A percentile compares a stretch with the other conserved stretches of the same genome.
These are phyloP conservation scores for Nezara viridula DNA, from an alignment of 2,888 invertebrate genomes.

Conservation along the genomic window DNA sequence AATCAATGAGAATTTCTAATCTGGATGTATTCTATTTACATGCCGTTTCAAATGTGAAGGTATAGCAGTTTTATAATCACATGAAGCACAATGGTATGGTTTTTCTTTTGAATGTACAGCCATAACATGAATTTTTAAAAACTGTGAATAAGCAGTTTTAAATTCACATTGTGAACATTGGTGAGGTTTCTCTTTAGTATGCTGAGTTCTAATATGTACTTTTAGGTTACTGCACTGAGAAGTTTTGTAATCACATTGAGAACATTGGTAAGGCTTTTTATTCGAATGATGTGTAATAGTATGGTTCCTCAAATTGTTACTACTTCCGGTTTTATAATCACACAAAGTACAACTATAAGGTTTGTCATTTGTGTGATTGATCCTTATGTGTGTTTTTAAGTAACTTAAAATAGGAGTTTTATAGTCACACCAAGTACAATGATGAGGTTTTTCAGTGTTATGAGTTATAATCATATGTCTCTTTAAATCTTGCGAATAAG, in stretches of 20 bases:
- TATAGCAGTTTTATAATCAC: conserved; percentile 40
- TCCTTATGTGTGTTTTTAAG: conserved; percentile 11
- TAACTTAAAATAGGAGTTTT: conserved; percentile 20
- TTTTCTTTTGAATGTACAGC: conserved; percentile 20
- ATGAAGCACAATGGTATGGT: not conserved
- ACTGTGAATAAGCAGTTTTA: conserved; percentile 15
- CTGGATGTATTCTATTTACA: conserved; percentile 10
- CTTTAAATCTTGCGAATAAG: conserved; percentile 29
- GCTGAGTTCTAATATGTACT: conserved; percentile 6
- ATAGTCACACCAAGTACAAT: conserved; percentile 33
- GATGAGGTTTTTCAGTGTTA: not conserved
- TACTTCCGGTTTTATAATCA: conserved; percentile 24
- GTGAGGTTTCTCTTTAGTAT: conserved; percentile 7
- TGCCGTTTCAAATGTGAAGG: conserved; percentile 12
- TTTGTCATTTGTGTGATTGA: conserved; percentile 9
- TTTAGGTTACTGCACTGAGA: conserved; percentile 30
- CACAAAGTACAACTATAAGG: conserved; percentile 7
- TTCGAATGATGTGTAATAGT: conserved; percentile 25
- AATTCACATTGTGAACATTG: conserved; percentile 29
- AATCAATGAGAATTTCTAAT: not conserved
- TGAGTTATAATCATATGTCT: conserved; percentile 21
- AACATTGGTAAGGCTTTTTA: conserved; percentile 20
- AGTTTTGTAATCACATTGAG: conserved; percentile 50
- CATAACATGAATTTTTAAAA: conserved; percentile 27
- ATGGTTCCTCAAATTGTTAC: conserved; percentile 20